phyloP scores from a whole-genome alignment of 2,888 invertebrate genomes.

The Nomada flava region DNA sequence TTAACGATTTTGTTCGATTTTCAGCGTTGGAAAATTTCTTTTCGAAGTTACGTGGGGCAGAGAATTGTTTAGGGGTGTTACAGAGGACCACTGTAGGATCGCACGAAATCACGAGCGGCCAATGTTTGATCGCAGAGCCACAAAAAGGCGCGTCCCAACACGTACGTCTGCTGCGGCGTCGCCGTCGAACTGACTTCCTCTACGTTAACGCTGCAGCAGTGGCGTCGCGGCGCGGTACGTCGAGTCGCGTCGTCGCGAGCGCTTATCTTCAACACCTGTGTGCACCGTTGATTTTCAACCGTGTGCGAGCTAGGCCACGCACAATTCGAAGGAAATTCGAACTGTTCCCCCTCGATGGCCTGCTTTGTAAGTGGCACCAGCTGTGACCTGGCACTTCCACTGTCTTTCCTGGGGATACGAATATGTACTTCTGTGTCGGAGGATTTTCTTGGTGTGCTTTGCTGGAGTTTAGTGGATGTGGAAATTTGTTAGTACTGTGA shows the following conservation, averaged over 20 bases:
- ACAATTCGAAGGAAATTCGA: slow-evolving; percentile 8
- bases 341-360: background rate
- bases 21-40: background rate
- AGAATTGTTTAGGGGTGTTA: background rate
- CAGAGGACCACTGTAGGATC: background rate
- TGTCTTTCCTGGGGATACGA: background rate
- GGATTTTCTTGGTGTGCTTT: background rate
- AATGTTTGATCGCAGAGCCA: slow-evolving; percentile 42
- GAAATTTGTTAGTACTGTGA: no score
- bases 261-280: slow-evolving; percentile 59
- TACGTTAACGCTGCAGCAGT: slow-evolving; percentile 70
- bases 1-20: background rate
- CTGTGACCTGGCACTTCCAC: background rate
- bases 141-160: slow-evolving; percentile 66
- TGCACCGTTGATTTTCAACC: slow-evolving; percentile 22
- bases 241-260: slow-evolving; percentile 70
- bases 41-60: no score
- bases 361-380: background rate
- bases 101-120: slow-evolving; percentile 37
- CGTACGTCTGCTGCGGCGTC: slow-evolving; percentile 79
- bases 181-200: slow-evolving; percentile 78
- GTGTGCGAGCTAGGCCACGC: background rate
- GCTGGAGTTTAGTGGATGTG: background rate
- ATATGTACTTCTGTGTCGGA: background rate
- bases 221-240: slow-evolving; percentile 63